Evolutionary conservation across 2,113 vertebrate species (phyloP).

Genomic region (Columba livia): DNA sequence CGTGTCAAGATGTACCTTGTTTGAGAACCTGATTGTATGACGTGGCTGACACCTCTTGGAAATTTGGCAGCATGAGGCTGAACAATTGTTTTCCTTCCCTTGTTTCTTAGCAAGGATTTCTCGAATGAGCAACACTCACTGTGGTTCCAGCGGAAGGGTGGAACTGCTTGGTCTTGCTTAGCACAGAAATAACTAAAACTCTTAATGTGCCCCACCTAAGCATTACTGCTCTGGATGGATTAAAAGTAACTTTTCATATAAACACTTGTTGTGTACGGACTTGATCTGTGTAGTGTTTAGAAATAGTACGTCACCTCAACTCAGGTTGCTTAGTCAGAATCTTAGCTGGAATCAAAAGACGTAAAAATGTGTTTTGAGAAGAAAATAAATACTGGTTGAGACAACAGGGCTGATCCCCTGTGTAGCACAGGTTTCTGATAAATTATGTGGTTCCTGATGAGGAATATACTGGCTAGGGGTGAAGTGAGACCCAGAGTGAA

Average conservation of each 20-base stretch:
- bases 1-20: not conserved
- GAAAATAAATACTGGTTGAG: not conserved
- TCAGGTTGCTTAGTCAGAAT: not conserved
- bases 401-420: not conserved
- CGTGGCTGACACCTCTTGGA: constrained; percentile 49
- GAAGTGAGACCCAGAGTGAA: not conserved
- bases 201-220: constrained; percentile 28
- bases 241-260: constrained; percentile 23
- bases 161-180: constrained; percentile 36
- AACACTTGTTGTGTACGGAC: constrained; percentile 10
- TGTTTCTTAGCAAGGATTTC: constrained; percentile 45
- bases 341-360: not conserved
- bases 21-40: not conserved
- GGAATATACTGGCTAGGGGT: not conserved
- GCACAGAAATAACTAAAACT: constrained; percentile 46
- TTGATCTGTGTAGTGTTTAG: not conserved
- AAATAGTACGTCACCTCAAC: not conserved
- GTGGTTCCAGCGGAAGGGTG: constrained; percentile 41
- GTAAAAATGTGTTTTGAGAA: not conserved
- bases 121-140: constrained; percentile 6
- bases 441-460: not conserved
- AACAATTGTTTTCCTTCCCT: constrained; percentile 57
- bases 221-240: constrained; percentile 2
- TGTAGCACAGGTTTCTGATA: not conserved
- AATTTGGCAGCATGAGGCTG: not conserved